Evolutionary conservation across 2,113 vertebrate genomes (phyloP), one percentile per base, ranked within the genome.

Genomic region (Pterocles burchelli): DNA sequence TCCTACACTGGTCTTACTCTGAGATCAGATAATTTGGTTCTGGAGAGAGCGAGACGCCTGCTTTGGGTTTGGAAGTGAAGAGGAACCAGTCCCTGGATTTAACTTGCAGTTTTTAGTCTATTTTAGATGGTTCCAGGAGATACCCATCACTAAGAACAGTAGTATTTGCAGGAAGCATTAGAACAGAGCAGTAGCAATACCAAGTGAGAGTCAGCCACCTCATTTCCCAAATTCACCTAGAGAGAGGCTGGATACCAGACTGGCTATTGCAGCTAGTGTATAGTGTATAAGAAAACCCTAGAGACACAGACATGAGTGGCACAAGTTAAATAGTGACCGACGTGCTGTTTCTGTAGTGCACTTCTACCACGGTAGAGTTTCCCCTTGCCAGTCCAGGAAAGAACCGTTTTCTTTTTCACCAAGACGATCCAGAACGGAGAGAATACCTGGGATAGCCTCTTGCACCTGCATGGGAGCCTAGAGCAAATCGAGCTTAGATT

Each of bases 391-490:
- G 76, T 96, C 90, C 84, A 96, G 91, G 79, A 96, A 97, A 57
- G 88, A 94, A 29, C 97, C 88, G 0, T 91, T 96, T 74, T 97
- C 91, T 6, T 97, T 97, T 46, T 97, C 93, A 24, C 96, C 90
- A 1, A 96, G 92, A 15, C 87, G 78, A 3, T 93, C 93, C 73
- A 95, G 79, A 34, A 96, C 79, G 1, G 93, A 85, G 57, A 95
- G 91, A 29, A 95, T 96, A 2, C 89, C 94, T 17, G 87, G 91
- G 52, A 95, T 93, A 2, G 90, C 89, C 21, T 96, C 96, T 58
- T 96, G 92, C 48, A 97, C 78, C 63, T 96, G 93, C 94, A 95
- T 90, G 45, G 97, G 91, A 74, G 95, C 94, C 97, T 89, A 57
- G 26, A 83, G 90, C 11, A 87, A 58, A 93, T 4, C 57, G 71